Base-by-base conservation (phyloP, 23 tunicate species). In the Botrylloides violaceus region DNA sequence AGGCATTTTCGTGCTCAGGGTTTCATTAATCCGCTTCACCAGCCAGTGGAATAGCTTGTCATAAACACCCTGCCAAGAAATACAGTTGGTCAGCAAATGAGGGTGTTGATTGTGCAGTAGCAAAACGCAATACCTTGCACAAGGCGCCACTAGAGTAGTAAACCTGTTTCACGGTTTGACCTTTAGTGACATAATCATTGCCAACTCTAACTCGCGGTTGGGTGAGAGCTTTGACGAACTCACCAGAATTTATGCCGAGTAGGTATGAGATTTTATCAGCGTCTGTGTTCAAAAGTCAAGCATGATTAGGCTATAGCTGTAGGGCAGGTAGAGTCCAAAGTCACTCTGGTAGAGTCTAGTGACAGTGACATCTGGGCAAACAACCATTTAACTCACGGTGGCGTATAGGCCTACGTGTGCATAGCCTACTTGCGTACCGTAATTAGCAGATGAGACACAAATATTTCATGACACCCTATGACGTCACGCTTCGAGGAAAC, bases 151-250 rank as follows among this genome's bases (percentile, higher is more conserved):
- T 36, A 1, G 75, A 70, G 61, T 82, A 87, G 62, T 79, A 78
- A 25, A 87, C 96, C 75, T 95, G 99, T 75, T 95, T 70, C 31
- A 95, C 99, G 9, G 99, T 95, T 58, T 95, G 99, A 20, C 99
- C 99, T 71, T 95, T 95, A 32, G 99, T 89, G 55, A 95, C 99
- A 33, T 82, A 95, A 34, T 95, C 99, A 36, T 87, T 87, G 1
- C 99, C 99, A 35, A 95, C 99, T 35, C 83, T 50, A 1, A 95
- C 99, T 53, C 86, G 81, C 35, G 99, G 99, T 34, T 87, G 91
- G 4, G 82, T 66, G 56, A 95, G 32, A 19, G 92, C 77, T 74
- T 95, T 95, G 65, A 76, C 81, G 32, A 80, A 83, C 36, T 95
- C 99, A 22, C 86, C 86, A 19, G 96, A 78, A 70, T 87, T 86